A percentile compares a stretch with the other conserved stretches of the same genome.
These are phyloP conservation scores for Trichogramma dendrolimi DNA, from an alignment of 2,888 invertebrate species.

Conservation along the genomic window DNA sequence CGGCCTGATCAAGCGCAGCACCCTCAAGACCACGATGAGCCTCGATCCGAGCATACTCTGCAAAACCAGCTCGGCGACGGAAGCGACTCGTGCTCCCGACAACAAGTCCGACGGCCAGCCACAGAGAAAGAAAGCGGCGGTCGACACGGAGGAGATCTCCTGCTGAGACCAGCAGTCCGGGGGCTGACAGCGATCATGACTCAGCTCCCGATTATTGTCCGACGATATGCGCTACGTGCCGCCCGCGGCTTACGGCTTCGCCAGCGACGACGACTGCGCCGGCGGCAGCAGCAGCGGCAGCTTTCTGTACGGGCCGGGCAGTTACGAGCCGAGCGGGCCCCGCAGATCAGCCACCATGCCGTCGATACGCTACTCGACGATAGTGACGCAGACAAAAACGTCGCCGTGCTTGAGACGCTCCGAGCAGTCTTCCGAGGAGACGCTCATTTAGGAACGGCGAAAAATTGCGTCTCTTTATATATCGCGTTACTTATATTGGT, in stretches of 20 bases:
- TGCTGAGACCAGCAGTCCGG: conserved; percentile 46
- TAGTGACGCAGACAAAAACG: conserved; percentile 9
- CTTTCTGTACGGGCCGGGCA: not conserved
- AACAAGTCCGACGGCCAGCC: conserved; percentile 7
- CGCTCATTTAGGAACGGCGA: conserved; percentile 33
- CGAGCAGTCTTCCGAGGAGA: conserved; percentile 41
- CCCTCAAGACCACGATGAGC: conserved; percentile 50
- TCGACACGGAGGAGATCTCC: conserved; percentile 45
- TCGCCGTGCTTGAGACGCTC: conserved; percentile 24
- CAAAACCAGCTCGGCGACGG: conserved; percentile 37
- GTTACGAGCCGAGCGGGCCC: conserved; percentile 19
- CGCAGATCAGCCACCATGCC: conserved; percentile 40
- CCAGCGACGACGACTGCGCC: not conserved
- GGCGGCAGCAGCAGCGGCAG: not conserved
- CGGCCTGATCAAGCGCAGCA: conserved; percentile 45
- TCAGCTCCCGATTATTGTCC: conserved; percentile 21
- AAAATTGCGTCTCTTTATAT: too few species aligned
- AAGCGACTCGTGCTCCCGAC: too few species aligned
- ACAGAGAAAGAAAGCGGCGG: conserved; percentile 39
- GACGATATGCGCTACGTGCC: not conserved
- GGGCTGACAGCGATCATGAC: conserved; percentile 35
- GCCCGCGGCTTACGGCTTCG: too few species aligned
- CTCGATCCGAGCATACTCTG: conserved; percentile 50
- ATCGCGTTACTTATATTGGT: too few species aligned
- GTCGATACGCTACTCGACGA: conserved; percentile 27